phyloP scores from a whole-genome alignment of 2,113 vertebrate genomes.

The Atherinomorus stipes region DNA sequence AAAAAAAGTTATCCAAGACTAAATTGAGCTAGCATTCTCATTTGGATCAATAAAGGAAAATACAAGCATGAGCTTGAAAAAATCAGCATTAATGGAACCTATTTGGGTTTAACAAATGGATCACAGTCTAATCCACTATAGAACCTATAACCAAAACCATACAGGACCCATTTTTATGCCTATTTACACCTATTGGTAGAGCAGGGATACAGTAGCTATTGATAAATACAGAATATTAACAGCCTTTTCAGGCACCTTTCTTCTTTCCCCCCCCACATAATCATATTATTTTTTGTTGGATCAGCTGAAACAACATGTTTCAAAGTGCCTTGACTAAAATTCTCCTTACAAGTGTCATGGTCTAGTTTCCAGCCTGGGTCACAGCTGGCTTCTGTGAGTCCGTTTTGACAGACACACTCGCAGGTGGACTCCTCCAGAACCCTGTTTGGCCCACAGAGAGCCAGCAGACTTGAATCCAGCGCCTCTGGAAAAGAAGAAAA shows the following conservation, averaged over 20 bases:
- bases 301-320: not conserved
- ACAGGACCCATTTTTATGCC: not conserved
- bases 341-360: slow-evolving; percentile 70
- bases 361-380: slow-evolving; percentile 80
- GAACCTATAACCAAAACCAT: too few relatives aligned
- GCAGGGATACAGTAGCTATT: too few relatives aligned
- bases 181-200: not conserved
- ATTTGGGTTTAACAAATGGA: not conserved
- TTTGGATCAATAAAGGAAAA: not conserved
- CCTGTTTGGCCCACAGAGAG: slow-evolving; percentile 80
- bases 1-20: too few relatives aligned
- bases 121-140: not conserved
- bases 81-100: not conserved
- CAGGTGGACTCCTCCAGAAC: slow-evolving; percentile 77
- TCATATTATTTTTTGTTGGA: not conserved
- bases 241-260: too few relatives aligned
- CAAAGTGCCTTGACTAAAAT: not conserved
- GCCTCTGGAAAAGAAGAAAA: slow-evolving; percentile 51
- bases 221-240: too few relatives aligned
- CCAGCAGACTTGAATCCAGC: slow-evolving; percentile 71
- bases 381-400: slow-evolving; percentile 80
- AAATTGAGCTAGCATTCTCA: not conserved
- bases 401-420: slow-evolving; percentile 80
- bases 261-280: not conserved
- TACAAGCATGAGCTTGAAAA: not conserved